Percentiles rank a stretch among this genome's conserved stretches.
Conservation (phyloP, 2,797 vertebrate genomes). For the Propithecus deckenii region DNA sequence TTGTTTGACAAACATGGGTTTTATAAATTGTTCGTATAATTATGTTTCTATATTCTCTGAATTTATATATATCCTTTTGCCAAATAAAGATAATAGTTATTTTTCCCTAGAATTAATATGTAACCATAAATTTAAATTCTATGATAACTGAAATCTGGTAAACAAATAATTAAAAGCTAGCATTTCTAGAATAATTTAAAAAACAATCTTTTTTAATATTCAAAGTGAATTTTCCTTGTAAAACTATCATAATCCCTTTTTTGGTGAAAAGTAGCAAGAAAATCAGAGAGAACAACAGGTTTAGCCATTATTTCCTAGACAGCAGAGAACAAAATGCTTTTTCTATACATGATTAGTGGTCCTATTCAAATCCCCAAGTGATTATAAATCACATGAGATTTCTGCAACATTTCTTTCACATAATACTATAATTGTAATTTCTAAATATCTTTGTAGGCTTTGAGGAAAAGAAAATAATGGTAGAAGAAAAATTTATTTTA, state of each 20-base stretch:
- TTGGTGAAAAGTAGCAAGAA: background rate
- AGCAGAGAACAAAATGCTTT: background rate
- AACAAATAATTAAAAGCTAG: background rate
- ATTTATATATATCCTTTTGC: background rate
- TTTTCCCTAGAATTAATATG: background rate
- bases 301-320: background rate
- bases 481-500: background rate
- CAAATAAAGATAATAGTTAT: background rate
- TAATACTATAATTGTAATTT: background rate
- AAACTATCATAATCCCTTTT: background rate
- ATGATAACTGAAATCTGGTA: background rate
- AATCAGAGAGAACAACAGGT: background rate
- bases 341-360: background rate
- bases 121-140: background rate
- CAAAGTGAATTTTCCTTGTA: background rate
- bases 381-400: background rate
- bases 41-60: background rate
- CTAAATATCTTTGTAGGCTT: background rate
- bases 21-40: background rate
- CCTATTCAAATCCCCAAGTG: background rate
- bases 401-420: constrained; percentile 14
- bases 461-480: background rate
- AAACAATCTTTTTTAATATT: background rate
- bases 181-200: background rate
- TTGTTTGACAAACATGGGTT: background rate